These are phyloP conservation scores for Drosophila maculinotata DNA, from an alignment of 2,888 invertebrate genomes.

Conservation along the genomic window DNA sequence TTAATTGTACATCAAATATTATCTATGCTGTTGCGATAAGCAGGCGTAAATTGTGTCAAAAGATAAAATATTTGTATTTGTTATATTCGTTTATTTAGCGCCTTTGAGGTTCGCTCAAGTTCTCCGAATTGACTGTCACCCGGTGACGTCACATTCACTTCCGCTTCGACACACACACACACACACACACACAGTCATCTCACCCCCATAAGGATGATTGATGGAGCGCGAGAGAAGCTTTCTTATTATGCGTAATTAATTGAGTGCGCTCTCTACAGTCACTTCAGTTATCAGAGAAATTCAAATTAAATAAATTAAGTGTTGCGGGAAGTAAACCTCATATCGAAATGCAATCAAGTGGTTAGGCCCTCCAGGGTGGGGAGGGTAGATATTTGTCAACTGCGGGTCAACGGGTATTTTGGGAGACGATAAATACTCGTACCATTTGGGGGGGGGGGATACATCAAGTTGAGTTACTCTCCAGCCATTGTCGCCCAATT, in stretches of 20 bases:
- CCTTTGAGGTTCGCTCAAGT: slow-evolving; percentile 29
- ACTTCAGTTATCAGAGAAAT: slow-evolving; percentile 14
- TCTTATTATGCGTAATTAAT: slow-evolving; percentile 53
- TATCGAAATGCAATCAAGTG: slow-evolving; percentile 54
- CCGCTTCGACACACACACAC: slow-evolving; percentile 23
- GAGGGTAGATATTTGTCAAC: slow-evolving; percentile 30
- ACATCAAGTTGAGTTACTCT: slow-evolving; percentile 13
- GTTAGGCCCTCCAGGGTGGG: background rate
- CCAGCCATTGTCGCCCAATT: slow-evolving; percentile 57
- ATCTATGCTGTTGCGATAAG: slow-evolving; percentile 44
- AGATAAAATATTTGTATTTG: slow-evolving; percentile 52
- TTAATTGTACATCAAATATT: slow-evolving; percentile 1
- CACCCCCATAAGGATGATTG: slow-evolving; percentile 31
- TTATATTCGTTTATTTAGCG: slow-evolving; percentile 27
- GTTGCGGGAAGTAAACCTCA: slow-evolving; percentile 38
- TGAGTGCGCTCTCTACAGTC: slow-evolving; percentile 24
- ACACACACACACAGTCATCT: background rate
- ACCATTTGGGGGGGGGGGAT: slow-evolving; percentile 2
- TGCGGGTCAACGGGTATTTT: slow-evolving; percentile 49
- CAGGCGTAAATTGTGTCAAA: slow-evolving; percentile 59
- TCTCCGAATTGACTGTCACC: slow-evolving; percentile 21
- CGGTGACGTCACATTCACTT: slow-evolving; percentile 49
- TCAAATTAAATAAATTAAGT: slow-evolving; percentile 71
- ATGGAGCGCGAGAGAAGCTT: slow-evolving; percentile 11
- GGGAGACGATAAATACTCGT: background rate